Conservation (phyloP, 2,113 vertebrate species). For the Actenoides hombroni region DNA sequence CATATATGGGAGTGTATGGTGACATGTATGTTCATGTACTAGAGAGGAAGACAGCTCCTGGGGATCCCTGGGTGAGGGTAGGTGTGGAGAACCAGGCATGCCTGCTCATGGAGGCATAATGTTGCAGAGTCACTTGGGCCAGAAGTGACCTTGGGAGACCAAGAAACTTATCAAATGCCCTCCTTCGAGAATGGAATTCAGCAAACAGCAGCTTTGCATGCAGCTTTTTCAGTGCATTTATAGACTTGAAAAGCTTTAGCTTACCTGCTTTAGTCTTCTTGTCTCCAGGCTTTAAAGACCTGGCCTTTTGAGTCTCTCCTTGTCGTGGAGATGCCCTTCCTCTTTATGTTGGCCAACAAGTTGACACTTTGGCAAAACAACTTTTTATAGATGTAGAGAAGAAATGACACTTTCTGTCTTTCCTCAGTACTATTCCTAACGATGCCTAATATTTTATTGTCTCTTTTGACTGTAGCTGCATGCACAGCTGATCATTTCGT, state of each 20-base stretch:
- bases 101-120: neutral
- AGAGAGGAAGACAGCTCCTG: neutral
- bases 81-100: neutral
- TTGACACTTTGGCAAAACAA: neutral
- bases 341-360: neutral
- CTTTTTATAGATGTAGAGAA: neutral
- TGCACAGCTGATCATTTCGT: neutral
- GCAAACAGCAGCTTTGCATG: neutral
- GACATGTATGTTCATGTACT: neutral
- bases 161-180: accelerated
- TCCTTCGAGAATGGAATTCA: neutral
- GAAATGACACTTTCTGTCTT: neutral
- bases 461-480: neutral
- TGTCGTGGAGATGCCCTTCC: neutral
- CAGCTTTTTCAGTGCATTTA: neutral
- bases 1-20: neutral
- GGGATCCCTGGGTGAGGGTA: neutral
- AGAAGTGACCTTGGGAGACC: neutral
- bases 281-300: neutral
- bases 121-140: neutral
- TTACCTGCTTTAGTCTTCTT: neutral
- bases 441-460: neutral
- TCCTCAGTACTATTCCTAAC: neutral
- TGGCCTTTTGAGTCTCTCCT: neutral
- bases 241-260: neutral